Base-by-base conservation (phyloP, 2,797 vertebrate genomes). In the Sternotherus odoratus region DNA sequence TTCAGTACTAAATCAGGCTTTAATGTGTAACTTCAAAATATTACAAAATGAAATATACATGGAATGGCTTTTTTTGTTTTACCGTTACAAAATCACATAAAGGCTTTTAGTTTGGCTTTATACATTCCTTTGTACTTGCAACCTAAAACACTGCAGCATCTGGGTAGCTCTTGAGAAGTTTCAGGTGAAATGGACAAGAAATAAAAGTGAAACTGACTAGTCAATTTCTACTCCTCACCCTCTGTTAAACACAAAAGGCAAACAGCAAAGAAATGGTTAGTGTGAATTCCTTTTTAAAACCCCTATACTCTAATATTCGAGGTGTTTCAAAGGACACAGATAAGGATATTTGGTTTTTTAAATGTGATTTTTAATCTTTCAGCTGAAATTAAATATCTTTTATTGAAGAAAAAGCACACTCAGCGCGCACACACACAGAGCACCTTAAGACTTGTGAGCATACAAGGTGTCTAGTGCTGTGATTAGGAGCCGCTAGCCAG, bases 31-130 rank as follows among this genome's bases (percentile, higher is more conserved):
- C 12, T 85, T 91, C 69, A 88, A 74, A 91, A 92, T 49, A 28
- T 79, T 69, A 24, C 75, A 88, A 82, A 93, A 57, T 57, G 33
- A 28, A 28, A 75, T 75, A 75, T 46, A 48, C 30, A 48, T 10
- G 83, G 82, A 60, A 92, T 84, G 91, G 60, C 82, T 94, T 83
- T 91, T 86, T 8, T 86, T 86, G 63, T 93, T 88, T 86, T 86
- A 24, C 57, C 4, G 69, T 93, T 93, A 83, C 36, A 66, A 77
- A 95, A 51, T 49, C n/a, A 28, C 63, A 46, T 69, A 16, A 16
- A 3, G 46, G 46, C 54, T 80, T 43, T 91, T 82, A 82, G 75
- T 82, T 91, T 82, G n/a, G 49, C 54, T 95, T 12, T 83, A 60
- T 74, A 16, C 51, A 12, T 26, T 26, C 30, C 39, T 54, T 89